These are phyloP conservation scores for Lutjanus argentimaculatus DNA, from an alignment of 2,797 vertebrate genomes.

Conservation along the genomic window DNA sequence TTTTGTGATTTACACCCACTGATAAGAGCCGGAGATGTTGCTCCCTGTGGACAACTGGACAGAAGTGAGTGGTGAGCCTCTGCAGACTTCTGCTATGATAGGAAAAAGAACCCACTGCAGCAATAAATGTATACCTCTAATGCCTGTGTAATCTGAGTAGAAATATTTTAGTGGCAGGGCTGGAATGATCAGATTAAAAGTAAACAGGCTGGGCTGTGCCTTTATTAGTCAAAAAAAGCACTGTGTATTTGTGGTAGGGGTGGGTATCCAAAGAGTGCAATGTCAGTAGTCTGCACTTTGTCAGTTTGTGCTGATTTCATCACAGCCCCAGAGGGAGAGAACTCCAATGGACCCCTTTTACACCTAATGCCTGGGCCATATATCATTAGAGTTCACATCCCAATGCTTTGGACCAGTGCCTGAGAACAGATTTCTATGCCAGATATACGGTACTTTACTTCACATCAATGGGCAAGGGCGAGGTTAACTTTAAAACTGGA, in stretches of 20 bases:
- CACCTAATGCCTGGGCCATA: conserved; percentile 67
- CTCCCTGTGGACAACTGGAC: conserved; percentile 81
- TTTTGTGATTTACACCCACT: conserved; percentile 77
- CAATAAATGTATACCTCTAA: conserved; percentile 20
- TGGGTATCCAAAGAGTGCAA: conserved; percentile 44
- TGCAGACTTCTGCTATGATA: conserved; percentile 59
- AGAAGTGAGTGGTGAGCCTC: conserved; percentile 77
- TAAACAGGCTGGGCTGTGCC: conserved; percentile 24
- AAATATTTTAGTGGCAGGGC: conserved; percentile 28
- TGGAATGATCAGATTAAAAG: conserved; percentile 21
- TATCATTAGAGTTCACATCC: conserved; percentile 66
- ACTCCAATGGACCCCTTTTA: conserved; percentile 68
- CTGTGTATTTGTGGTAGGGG: conserved; percentile 25
- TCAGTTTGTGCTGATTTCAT: conserved; percentile 71
- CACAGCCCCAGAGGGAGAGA: conserved; percentile 60
- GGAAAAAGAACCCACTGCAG: conserved; percentile 34
- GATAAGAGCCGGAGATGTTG: conserved; percentile 78
- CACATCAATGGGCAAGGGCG: conserved; percentile 26
- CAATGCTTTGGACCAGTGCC: conserved; percentile 51
- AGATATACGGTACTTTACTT: conserved; percentile 71
- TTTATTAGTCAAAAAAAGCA: conserved; percentile 41
- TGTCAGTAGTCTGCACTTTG: conserved; percentile 71
- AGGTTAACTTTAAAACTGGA: conserved; percentile 38
- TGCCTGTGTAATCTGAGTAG: conserved; percentile 12
- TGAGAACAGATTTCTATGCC: conserved; percentile 62